Base-by-base conservation (phyloP, 1,140 invertebrate species). In the Ridgeia piscesae region DNA sequence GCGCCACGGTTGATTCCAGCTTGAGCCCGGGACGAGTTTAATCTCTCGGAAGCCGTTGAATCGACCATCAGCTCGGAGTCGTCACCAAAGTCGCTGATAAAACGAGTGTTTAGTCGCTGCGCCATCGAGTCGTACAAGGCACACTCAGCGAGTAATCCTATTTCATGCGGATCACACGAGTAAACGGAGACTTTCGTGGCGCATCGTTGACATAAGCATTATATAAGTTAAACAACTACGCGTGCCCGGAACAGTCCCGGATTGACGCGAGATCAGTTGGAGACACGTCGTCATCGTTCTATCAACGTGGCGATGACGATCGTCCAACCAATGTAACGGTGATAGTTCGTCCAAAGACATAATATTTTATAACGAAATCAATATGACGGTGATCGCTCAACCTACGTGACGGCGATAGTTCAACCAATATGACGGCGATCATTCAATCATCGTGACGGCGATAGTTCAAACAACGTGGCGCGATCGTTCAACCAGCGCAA, bases 181-280 rank as follows among this genome's bases (percentile, higher is more conserved):
- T 77, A 77, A 77, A 77, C 58, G 58, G 58, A 77, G 58, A 77
- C 58, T 77, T 77, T 77, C 27, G 58, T 21, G 58, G 58, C 58
- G 58, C 58, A 77, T 77, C 58, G 58, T 77, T 77, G 58, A 77
- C 58, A 77, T 77, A 77, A 77, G 58, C 58, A 77, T 77, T 77
- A 77, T 77, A 77, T 77, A 77, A 77, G 58, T 77, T 77, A 77
- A 77, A 77, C 58, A 77, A 77, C 58, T 31, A 21, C 58, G 58
- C 58, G 58, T 77, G 58, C 27, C 27, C 8, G 58, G 2, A 77
- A 77, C 58, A 9, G 58, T 77, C 58, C 11, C 11, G 27, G 2
- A 77, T 77, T 17, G 27, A 17, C 17, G 27, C 14, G 17, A 9
- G 58, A 77, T 17, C 58, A 77, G 6, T 77, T 21, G 11, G 58